phyloP scores from a whole-genome alignment of 2,113 vertebrate species.

The Psilopsiagon aymara region DNA sequence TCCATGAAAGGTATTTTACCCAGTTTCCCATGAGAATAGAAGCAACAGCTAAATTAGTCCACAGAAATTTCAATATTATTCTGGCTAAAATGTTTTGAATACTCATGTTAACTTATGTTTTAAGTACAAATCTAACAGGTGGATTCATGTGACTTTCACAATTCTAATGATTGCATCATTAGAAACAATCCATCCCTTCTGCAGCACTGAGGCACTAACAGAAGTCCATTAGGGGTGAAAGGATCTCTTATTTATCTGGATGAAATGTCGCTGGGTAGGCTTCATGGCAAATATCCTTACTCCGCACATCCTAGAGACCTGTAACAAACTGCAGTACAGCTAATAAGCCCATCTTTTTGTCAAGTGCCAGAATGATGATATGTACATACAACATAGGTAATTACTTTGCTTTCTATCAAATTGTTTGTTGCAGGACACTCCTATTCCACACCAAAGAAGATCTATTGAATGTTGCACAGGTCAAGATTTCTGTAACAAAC shows the following conservation, averaged over 20 bases:
- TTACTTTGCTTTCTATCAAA: neutral
- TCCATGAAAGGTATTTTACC: neutral
- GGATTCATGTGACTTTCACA: neutral
- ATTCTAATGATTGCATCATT: neutral
- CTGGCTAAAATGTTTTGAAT: neutral
- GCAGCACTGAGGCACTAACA: neutral
- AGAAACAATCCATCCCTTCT: neutral
- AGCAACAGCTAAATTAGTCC: neutral
- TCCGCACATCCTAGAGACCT: neutral
- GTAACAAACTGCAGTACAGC: neutral
- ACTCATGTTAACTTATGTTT: neutral
- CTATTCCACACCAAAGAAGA: slow-evolving; percentile 84
- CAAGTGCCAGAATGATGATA: neutral
- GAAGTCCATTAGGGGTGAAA: neutral
- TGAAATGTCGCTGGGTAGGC: neutral
- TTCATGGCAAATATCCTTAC: neutral
- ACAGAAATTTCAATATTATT: neutral
- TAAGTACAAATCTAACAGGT: neutral
- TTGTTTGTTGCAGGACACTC: slow-evolving; percentile 82
- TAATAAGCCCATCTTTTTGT: neutral
- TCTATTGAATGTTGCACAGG: slow-evolving; percentile 93
- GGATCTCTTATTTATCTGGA: neutral
- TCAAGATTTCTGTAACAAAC: slow-evolving; percentile 91
- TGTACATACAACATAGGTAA: neutral
- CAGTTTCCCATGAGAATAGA: neutral